Conservation (phyloP, 2,888 invertebrate species). For the Himalopsyche tibetana region DNA sequence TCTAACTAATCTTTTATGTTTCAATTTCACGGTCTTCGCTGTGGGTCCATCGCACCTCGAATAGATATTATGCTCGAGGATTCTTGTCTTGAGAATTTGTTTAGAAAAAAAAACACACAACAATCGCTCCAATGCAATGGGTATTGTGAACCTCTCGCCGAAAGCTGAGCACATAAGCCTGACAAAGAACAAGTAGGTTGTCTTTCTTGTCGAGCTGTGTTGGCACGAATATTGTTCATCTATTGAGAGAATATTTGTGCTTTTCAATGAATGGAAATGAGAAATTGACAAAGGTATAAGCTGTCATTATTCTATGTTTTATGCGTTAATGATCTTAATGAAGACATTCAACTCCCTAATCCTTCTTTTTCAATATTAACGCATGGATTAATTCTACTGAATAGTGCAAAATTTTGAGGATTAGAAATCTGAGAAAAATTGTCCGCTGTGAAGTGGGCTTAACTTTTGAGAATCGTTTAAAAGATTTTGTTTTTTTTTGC, state of each 20-base stretch:
- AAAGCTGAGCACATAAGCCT: background rate
- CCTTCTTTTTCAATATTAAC: background rate
- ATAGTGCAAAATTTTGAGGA: background rate
- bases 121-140: conserved; percentile 48
- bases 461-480: background rate
- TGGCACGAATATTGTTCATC: conserved; percentile 18
- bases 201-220: conserved; percentile 8
- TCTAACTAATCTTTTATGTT: conserved; percentile 60
- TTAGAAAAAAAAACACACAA: conserved; percentile 58
- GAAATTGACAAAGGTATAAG: conserved; percentile 26
- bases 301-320: conserved; percentile 16
- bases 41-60: conserved; percentile 59
- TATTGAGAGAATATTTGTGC: conserved; percentile 27
- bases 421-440: background rate
- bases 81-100: conserved; percentile 58
- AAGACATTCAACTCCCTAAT: conserved; percentile 9
- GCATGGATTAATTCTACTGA: conserved; percentile 16
- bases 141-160: conserved; percentile 5
- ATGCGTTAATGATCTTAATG: conserved; percentile 30
- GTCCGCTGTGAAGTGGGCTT: background rate
- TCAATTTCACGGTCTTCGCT: conserved; percentile 65
- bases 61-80: conserved; percentile 36
- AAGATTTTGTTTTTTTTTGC: background rate
- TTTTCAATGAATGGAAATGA: conserved; percentile 13
- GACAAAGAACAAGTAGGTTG: conserved; percentile 26